Percentiles rank a stretch among this genome's conserved stretches.
phyloP scores from a whole-genome alignment of 2,888 invertebrate species.

The Zelleria hepariella region DNA sequence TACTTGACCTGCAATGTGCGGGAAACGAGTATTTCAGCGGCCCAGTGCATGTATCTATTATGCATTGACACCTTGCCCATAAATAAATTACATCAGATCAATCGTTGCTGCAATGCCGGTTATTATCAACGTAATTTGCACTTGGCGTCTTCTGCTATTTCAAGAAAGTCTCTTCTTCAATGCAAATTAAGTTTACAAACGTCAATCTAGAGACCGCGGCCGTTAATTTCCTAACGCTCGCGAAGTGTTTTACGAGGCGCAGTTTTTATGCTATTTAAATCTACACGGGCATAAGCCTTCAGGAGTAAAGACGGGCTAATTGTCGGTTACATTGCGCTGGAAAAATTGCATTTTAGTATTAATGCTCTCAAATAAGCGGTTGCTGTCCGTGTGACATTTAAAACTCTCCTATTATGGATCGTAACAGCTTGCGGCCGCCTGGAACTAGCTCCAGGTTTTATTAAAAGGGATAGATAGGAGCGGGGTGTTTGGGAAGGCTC shows the following conservation, averaged over 20 bases:
- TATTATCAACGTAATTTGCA: background rate
- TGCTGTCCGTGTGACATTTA: constrained; percentile 50
- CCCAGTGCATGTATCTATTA: background rate
- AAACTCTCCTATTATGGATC: constrained; percentile 18
- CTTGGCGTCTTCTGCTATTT: background rate
- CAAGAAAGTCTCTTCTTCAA: no score
- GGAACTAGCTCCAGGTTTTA: background rate
- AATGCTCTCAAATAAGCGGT: constrained; percentile 63
- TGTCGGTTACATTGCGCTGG: constrained; percentile 48
- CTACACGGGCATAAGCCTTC: constrained; percentile 16
- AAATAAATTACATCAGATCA: background rate
- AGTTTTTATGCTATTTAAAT: background rate
- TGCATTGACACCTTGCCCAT: background rate
- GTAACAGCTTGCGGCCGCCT: constrained; percentile 2
- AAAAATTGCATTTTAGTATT: constrained; percentile 61
- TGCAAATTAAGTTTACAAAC: background rate
- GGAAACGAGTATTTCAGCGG: background rate
- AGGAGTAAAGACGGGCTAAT: constrained; percentile 35
- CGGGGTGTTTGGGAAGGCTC: background rate
- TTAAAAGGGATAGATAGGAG: background rate
- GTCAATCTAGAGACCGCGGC: background rate
- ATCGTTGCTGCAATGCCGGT: background rate
- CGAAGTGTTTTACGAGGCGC: background rate
- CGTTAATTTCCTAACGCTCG: background rate
- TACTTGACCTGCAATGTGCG: background rate